Conservation (phyloP, 2,888 invertebrate species). For the Sylvicola cinctus region DNA sequence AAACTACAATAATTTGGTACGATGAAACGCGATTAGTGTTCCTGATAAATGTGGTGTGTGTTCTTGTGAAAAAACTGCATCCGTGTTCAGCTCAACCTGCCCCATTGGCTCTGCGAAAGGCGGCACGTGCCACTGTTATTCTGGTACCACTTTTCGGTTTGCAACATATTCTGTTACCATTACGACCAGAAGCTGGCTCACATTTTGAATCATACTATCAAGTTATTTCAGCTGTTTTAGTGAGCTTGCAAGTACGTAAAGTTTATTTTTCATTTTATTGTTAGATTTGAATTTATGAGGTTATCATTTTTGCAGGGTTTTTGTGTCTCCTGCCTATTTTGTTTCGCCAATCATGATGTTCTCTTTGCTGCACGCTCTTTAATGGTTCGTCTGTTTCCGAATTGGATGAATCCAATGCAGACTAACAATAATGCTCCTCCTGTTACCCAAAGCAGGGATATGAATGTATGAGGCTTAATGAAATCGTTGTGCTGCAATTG, state of each 20-base stretch:
- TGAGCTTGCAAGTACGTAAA: conserved; percentile 42
- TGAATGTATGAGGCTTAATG: conserved; percentile 14
- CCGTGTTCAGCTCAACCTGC: conserved; percentile 38
- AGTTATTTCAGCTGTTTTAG: conserved; percentile 40
- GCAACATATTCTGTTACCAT: conserved; percentile 48
- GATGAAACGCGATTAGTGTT: conserved; percentile 27
- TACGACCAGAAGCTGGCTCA: conserved; percentile 36
- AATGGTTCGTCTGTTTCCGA: conserved; percentile 23
- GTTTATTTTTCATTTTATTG: conserved; percentile 1
- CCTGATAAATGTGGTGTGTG: conserved; percentile 41
- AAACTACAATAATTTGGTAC: background rate
- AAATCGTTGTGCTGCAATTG: no score
- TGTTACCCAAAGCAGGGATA: conserved; percentile 21
- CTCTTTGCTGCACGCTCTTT: conserved; percentile 29
- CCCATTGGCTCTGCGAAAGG: conserved; percentile 37
- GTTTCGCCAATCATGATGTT: conserved; percentile 59
- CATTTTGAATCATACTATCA: conserved; percentile 38
- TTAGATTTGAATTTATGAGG: background rate
- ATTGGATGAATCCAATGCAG: conserved; percentile 16
- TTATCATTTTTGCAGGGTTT: conserved; percentile 32
- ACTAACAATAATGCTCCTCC: conserved; percentile 3
- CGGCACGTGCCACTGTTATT: conserved; percentile 48
- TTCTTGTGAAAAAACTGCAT: conserved; percentile 40
- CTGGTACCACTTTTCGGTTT: conserved; percentile 53
- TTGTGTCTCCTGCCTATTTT: conserved; percentile 47